Conservation (phyloP, 2,888 invertebrate species). For the Cyrtodaria siliqua region DNA sequence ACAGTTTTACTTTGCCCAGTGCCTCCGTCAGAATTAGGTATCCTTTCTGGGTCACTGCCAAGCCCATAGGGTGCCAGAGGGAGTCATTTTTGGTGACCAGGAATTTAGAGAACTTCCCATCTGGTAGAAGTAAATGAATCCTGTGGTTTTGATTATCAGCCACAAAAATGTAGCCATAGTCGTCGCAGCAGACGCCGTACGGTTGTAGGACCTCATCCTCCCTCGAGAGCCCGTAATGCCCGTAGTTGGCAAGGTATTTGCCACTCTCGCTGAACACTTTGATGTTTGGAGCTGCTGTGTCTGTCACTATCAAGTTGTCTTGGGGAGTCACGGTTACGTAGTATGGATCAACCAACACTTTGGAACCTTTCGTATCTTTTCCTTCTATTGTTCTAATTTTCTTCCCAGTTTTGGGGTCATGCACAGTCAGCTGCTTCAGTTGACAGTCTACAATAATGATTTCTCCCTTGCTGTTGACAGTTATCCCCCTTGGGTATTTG, state of each 20-base stretch:
- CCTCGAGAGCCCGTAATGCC: slow-evolving; percentile 73
- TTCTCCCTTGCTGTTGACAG: slow-evolving; percentile 72
- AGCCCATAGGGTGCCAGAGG: slow-evolving; percentile 81
- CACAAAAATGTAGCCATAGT: slow-evolving; percentile 79
- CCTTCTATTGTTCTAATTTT: slow-evolving; percentile 71
- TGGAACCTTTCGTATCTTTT: slow-evolving; percentile 58
- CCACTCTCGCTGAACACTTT: slow-evolving; percentile 78
- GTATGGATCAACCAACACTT: slow-evolving; percentile 80
- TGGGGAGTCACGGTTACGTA: slow-evolving; percentile 78
- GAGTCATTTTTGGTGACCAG: slow-evolving; percentile 74
- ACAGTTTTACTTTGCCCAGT: slow-evolving; percentile 81
- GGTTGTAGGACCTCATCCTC: slow-evolving; percentile 79
- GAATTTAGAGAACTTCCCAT: slow-evolving; percentile 77
- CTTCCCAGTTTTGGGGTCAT: slow-evolving; percentile 72
- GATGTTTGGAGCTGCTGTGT: slow-evolving; percentile 82
- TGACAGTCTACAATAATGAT: slow-evolving; percentile 82
- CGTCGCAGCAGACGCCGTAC: slow-evolving; percentile 80
- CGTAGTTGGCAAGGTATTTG: slow-evolving; percentile 72
- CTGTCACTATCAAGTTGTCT: slow-evolving; percentile 80
- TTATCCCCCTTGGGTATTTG: slow-evolving; percentile 81
- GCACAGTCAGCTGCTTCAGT: slow-evolving; percentile 74
- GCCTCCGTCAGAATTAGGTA: slow-evolving; percentile 80
- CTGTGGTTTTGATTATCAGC: slow-evolving; percentile 82
- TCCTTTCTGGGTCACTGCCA: slow-evolving; percentile 74
- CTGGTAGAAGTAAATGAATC: slow-evolving; percentile 78